Evolutionary conservation across 2,113 vertebrate species (phyloP).

Genomic region (Platysternon megacephalum): DNA sequence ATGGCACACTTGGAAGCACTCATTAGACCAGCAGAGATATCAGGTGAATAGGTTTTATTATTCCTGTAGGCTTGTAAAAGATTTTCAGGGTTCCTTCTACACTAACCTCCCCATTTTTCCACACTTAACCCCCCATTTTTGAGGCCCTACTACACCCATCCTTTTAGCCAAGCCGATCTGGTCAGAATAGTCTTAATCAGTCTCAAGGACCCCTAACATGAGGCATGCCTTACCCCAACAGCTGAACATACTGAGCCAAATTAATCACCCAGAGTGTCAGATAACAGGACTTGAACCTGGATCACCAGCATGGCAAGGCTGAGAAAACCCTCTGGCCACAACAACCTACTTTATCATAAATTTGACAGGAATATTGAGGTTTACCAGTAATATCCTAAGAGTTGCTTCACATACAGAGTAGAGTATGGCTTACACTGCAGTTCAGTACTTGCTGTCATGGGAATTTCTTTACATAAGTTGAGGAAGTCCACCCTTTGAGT

Average conservation of each 20-base stretch:
- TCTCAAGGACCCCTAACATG: background rate
- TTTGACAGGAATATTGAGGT: background rate
- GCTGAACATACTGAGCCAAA: background rate
- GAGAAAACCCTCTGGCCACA: background rate
- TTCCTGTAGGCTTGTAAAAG: background rate
- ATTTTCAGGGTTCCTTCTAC: background rate
- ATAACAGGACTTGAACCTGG: background rate
- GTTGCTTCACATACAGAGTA: background rate
- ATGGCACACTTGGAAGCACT: background rate
- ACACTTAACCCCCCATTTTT: background rate
- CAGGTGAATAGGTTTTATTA: background rate
- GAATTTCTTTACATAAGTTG: background rate
- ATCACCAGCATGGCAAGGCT: background rate
- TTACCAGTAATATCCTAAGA: background rate
- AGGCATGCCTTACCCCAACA: background rate
- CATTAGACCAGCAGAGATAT: background rate
- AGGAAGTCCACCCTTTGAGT: background rate
- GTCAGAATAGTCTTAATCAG: background rate
- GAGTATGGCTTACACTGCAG: background rate
- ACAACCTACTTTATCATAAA: background rate
- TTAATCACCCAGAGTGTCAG: background rate
- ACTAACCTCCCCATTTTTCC: background rate
- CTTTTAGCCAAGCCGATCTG: background rate
- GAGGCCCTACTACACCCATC: background rate
- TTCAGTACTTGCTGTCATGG: background rate